Percentiles rank a stretch among this genome's conserved stretches.
These are phyloP conservation scores for Zaprionus obscuricornis DNA, from an alignment of 2,888 invertebrate species.

Conservation along the genomic window DNA sequence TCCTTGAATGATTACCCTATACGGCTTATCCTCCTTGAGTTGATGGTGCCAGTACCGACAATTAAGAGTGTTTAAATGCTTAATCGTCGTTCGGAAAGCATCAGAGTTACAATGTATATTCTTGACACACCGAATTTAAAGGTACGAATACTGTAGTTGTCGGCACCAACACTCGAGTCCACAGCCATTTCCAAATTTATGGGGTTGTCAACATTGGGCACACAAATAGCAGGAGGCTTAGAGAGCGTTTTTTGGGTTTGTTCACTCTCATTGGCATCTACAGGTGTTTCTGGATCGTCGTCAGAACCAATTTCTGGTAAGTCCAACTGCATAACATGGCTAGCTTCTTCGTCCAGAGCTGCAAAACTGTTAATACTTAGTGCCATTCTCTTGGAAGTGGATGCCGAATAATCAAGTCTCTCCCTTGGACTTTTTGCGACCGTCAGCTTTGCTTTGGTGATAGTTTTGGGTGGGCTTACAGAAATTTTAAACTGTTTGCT, in stretches of 20 bases:
- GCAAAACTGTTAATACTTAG: not conserved
- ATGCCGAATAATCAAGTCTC: not conserved
- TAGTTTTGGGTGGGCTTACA: not conserved
- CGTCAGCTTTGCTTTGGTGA: not conserved
- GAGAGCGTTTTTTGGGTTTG: not conserved
- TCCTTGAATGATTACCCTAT: slow-evolving; percentile 21
- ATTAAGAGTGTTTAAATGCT: not conserved
- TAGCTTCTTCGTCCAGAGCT: slow-evolving; percentile 5
- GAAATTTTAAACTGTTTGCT: not conserved
- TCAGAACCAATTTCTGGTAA: not conserved
- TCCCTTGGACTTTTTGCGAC: not conserved
- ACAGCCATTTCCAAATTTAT: not conserved
- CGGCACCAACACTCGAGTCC: slow-evolving; percentile 2
- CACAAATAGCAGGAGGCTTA: not conserved
- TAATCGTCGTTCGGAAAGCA: slow-evolving; percentile 8
- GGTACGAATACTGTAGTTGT: slow-evolving; percentile 14
- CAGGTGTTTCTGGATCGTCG: not conserved
- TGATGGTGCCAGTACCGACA: too few relatives aligned
- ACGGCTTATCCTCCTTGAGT: too few relatives aligned
- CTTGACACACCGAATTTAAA: slow-evolving; percentile 17
- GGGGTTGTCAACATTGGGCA: not conserved
- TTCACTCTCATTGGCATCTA: not conserved
- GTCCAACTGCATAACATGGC: not conserved
- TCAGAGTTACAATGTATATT: slow-evolving; percentile 23
- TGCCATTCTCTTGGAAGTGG: not conserved